These are phyloP conservation scores for Megatriorchis doriae DNA, from an alignment of 2,113 vertebrate genomes.

Conservation along the genomic window DNA sequence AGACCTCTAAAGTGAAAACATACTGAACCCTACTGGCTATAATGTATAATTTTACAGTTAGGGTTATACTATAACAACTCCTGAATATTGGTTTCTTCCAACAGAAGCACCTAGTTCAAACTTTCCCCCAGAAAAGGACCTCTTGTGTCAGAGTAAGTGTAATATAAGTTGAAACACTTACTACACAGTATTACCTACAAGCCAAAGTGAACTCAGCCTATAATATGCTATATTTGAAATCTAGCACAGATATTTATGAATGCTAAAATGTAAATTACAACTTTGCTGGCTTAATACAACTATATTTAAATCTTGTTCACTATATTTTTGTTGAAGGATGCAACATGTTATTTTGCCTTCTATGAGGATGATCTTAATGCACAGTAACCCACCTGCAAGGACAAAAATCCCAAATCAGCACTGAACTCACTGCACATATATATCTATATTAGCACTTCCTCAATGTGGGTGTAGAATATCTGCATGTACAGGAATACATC, in stretches of 20 bases:
- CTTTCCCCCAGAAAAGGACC: background rate
- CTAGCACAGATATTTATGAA: background rate
- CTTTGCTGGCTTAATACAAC: background rate
- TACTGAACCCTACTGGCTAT: conserved; percentile 7
- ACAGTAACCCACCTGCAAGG: background rate
- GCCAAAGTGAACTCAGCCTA: background rate
- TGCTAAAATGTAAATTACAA: background rate
- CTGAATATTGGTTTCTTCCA: background rate
- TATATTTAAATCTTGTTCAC: background rate
- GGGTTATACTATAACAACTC: background rate
- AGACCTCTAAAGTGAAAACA: background rate
- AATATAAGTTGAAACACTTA: background rate
- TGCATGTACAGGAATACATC: background rate
- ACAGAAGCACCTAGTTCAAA: background rate
- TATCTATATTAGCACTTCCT: background rate
- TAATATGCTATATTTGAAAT: background rate
- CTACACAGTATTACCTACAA: background rate
- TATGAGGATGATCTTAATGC: background rate
- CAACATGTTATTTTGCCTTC: background rate
- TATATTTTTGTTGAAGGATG: background rate
- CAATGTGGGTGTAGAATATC: background rate
- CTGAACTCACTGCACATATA: rapidly evolving
- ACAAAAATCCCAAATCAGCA: background rate
- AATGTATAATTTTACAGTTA: background rate
- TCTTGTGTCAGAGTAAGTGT: background rate